phyloP scores from a whole-genome alignment of 2,888 invertebrate genomes.

The Drosophila niveifrons region DNA sequence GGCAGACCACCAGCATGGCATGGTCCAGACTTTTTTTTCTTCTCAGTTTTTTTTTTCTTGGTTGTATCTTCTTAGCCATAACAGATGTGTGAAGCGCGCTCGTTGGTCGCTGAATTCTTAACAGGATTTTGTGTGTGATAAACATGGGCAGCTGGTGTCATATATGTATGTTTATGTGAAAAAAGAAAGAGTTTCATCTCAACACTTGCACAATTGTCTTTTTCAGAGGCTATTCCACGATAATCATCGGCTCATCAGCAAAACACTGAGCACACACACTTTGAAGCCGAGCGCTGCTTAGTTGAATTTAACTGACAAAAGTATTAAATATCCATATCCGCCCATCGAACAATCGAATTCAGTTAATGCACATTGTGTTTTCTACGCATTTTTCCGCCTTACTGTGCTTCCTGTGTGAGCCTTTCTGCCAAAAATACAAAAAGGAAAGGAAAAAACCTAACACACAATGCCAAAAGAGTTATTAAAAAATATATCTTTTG shows the following conservation, averaged over 20 bases:
- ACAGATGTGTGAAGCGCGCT: slow-evolving; percentile 77
- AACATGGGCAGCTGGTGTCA: slow-evolving; percentile 64
- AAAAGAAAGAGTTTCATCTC: slow-evolving; percentile 19
- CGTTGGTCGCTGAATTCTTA: slow-evolving; percentile 44
- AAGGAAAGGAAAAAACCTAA: neutral
- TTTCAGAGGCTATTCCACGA: slow-evolving; percentile 25
- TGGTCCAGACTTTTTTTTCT: slow-evolving; percentile 30
- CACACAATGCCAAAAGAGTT: slow-evolving; percentile 60
- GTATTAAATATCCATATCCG: slow-evolving; percentile 79
- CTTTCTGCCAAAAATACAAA: slow-evolving; percentile 40
- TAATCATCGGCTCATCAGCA: slow-evolving; percentile 45
- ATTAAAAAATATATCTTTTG: slow-evolving; percentile 59
- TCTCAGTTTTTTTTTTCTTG: slow-evolving; percentile 15
- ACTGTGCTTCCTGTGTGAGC: slow-evolving; percentile 25
- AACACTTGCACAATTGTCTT: slow-evolving; percentile 47
- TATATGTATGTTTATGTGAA: slow-evolving; percentile 23
- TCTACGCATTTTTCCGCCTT: slow-evolving; percentile 37
- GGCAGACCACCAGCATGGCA: slow-evolving; percentile 59
- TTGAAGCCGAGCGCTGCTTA: slow-evolving; percentile 6
- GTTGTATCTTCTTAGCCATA: slow-evolving; percentile 21
- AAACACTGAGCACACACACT: slow-evolving; percentile 57
- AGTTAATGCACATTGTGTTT: slow-evolving; percentile 46
- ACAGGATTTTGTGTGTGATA: slow-evolving; percentile 62
- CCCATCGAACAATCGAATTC: slow-evolving; percentile 70
- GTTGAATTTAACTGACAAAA: slow-evolving; percentile 66